phyloP scores from a whole-genome alignment of 2,888 invertebrate species.

The Acrobasis suavella region DNA sequence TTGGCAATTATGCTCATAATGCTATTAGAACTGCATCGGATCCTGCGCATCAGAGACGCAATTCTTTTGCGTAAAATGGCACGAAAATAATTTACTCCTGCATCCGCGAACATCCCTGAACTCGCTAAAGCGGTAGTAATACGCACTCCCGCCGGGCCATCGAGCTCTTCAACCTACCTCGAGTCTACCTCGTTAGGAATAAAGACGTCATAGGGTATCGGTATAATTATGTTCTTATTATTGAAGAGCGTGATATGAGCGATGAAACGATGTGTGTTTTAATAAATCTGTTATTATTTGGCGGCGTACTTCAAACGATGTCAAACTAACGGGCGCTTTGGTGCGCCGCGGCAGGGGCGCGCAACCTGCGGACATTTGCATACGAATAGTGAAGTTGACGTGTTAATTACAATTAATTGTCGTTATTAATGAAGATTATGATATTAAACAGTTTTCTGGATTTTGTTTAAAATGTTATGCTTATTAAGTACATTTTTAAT shows the following conservation, averaged over 20 bases:
- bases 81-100: no score
- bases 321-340: slow-evolving; percentile 72
- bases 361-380: slow-evolving; percentile 61
- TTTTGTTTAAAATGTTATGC: slow-evolving; percentile 8
- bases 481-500: neutral
- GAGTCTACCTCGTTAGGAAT: neutral
- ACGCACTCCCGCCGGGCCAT: no score
- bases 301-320: slow-evolving; percentile 78
- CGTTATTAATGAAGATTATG: slow-evolving; percentile 31
- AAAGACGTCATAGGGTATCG: neutral
- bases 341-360: slow-evolving; percentile 63
- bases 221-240: neutral
- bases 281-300: slow-evolving; percentile 70
- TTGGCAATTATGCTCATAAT: no score
- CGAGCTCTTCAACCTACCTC: no score
- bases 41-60: no score
- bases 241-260: slow-evolving; percentile 26
- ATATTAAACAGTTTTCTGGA: slow-evolving; percentile 5
- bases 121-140: no score
- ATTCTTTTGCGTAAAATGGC: no score
- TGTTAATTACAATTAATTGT: slow-evolving; percentile 50
- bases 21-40: no score
- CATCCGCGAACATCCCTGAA: no score
- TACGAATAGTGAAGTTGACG: slow-evolving; percentile 59
- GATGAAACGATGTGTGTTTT: slow-evolving; percentile 36